These are phyloP conservation scores for Asobara japonica DNA, from an alignment of 1,140 invertebrate genomes.

Conservation along the genomic window DNA sequence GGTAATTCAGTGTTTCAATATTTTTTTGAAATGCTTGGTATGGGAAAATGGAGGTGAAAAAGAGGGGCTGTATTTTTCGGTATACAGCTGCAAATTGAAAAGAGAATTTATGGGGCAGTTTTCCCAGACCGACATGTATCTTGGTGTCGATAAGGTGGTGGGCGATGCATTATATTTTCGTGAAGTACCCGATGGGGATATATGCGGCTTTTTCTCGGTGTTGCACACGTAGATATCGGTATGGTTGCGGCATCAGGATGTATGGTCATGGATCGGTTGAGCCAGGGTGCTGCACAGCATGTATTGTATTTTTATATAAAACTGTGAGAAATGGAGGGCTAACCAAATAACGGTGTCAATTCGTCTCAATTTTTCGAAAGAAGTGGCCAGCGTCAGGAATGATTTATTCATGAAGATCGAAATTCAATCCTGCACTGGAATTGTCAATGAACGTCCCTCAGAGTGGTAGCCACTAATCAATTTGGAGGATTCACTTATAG, in stretches of 20 bases:
- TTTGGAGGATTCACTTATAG: too few species aligned
- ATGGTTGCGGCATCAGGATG: constrained; percentile 4
- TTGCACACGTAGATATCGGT: not conserved
- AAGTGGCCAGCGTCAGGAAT: not conserved
- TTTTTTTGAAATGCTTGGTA: not conserved
- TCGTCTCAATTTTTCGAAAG: not conserved
- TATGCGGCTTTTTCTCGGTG: constrained; percentile 7
- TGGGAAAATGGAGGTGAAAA: not conserved
- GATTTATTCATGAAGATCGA: not conserved
- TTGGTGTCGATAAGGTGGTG: constrained; percentile 20
- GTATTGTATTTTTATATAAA: constrained; percentile 10
- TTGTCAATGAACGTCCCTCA: too few species aligned
- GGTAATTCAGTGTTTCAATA: not conserved
- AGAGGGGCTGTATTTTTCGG: not conserved
- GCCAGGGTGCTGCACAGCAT: not conserved
- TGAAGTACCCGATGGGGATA: constrained; percentile 17
- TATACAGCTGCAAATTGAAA: constrained; percentile 8
- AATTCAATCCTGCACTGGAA: not conserved
- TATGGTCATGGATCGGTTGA: constrained; percentile 17
- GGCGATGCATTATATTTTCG: constrained; percentile 27
- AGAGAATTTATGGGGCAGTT: constrained; percentile 20
- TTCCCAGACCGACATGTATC: constrained; percentile 14
- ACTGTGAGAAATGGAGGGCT: not conserved
- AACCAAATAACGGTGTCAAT: not conserved
- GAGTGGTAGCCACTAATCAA: too few species aligned